Base-by-base conservation (phyloP, 2,888 invertebrate species). In the Quadriops clusia region DNA sequence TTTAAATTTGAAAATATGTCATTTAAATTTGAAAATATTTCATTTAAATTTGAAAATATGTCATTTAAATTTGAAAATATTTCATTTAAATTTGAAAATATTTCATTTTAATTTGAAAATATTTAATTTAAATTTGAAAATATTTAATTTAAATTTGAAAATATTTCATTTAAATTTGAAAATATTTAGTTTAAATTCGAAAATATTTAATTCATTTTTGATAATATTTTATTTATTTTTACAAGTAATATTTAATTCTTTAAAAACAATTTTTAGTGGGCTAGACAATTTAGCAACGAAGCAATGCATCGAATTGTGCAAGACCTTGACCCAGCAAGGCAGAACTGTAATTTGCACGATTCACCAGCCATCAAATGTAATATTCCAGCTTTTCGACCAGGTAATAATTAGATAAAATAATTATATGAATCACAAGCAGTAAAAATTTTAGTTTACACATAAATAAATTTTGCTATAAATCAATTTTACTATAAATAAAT, bases 281-380 rank as follows among this genome's bases (percentile, higher is more conserved):
- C 58, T 84, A 38, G 84, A 84, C 56, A 70, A 79, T 41, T 72
- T 78, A 1, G 73, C 81, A 0, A 76, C 80, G 33, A 74, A 76
- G 42, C 78, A 81, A 51, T 72, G 80, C 45, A 70, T 84, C 12
- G 68, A 72, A 2, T 58, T 83, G 2, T 62, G 83, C 8, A 72
- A 78, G 40, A 67, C 74, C 10, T 65, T 83, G 29, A 78, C 80
- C 1, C 66, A 72, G 9, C 69, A 74, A 46, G 83, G 82, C 5
- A 61, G 83, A 30, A 82, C 80, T 4, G 76, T 85, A 32, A 69
- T 84, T 38, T 82, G 82, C 56, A 83, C 83, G 1, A 74, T 84
- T 33, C 85, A 85, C 56, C 84, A 84, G 48, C 84, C 85, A 0
- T 77, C 78, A 4, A 79, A 83, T 1, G 76, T 78, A 8, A 63